Conservation (phyloP, 1,140 invertebrate species). For the Archegozetes longisetosus region DNA sequence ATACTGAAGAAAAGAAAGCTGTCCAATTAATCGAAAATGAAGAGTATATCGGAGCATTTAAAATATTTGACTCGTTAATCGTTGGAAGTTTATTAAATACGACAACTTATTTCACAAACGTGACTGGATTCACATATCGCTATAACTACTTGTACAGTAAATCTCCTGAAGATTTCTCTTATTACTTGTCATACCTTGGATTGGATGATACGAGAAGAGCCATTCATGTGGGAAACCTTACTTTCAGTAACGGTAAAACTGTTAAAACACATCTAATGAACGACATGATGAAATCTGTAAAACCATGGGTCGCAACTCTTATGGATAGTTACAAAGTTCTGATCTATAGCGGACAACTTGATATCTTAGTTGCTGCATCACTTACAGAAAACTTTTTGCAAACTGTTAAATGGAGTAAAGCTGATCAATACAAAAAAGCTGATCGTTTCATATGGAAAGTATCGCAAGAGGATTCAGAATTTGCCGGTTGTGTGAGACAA, state of each 20-base stretch:
- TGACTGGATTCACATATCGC: slow-evolving; percentile 57
- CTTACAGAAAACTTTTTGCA: slow-evolving; percentile 51
- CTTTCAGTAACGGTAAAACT: slow-evolving; percentile 32
- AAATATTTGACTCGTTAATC: slow-evolving; percentile 40
- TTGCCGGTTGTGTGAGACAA: slow-evolving; percentile 58
- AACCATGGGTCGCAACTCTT: slow-evolving; percentile 51
- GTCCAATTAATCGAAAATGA: slow-evolving; percentile 39
- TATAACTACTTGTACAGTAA: slow-evolving; percentile 55
- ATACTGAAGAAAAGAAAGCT: slow-evolving; percentile 39
- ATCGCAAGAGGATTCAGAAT: slow-evolving; percentile 27
- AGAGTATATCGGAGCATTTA: slow-evolving; percentile 45
- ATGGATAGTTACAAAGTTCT: slow-evolving; percentile 23
- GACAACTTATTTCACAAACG: slow-evolving; percentile 46
- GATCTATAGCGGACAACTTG: slow-evolving; percentile 60
- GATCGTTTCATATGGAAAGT: slow-evolving; percentile 47
- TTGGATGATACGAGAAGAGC: slow-evolving; percentile 40
- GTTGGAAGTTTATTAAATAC: slow-evolving; percentile 46
- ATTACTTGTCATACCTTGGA: slow-evolving; percentile 30
- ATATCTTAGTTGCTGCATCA: slow-evolving; percentile 65
- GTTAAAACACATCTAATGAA: slow-evolving; percentile 50
- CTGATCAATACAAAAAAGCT: slow-evolving; percentile 44
- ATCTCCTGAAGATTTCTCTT: slow-evolving; percentile 31
- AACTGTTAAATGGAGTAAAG: slow-evolving; percentile 45
- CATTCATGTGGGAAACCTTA: slow-evolving; percentile 62
- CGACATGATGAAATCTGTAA: slow-evolving; percentile 67